Percentiles rank a stretch among this genome's conserved stretches.
Conservation (phyloP, 2,797 vertebrate species). For the Chelon auratus region DNA sequence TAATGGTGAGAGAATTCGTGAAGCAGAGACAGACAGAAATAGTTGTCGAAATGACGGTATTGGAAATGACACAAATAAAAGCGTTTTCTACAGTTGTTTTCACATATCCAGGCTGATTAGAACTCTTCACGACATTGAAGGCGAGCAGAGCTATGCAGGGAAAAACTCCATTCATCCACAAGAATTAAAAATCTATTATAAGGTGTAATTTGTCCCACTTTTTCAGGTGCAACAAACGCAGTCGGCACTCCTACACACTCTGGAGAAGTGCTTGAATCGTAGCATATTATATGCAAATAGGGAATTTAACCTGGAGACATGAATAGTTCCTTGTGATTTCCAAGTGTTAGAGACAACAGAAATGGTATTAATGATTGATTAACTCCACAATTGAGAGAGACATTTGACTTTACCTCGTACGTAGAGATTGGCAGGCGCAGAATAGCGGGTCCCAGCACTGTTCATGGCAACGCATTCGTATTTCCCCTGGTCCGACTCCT, state of each 20-base stretch:
- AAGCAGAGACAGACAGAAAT: constrained; percentile 17
- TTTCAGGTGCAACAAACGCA: constrained; percentile 12
- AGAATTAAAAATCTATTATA: constrained; percentile 19
- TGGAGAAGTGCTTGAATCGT: constrained; percentile 18
- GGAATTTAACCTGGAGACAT: background rate
- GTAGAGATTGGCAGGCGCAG: constrained; percentile 86
- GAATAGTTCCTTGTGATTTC: constrained; percentile 3
- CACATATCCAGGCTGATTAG: constrained; percentile 17
- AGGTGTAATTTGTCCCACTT: constrained; percentile 13
- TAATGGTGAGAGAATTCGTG: constrained; percentile 33
- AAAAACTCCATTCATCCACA: constrained; percentile 25
- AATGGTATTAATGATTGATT: constrained; percentile 28
- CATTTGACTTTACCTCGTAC: constrained; percentile 82
- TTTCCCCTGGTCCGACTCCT: constrained; percentile 87
- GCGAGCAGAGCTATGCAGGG: constrained; percentile 7
- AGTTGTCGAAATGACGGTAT: constrained; percentile 15
- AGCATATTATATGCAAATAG: background rate
- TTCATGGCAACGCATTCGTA: constrained; percentile 87
- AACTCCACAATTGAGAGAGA: constrained; percentile 13
- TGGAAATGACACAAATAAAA: constrained; percentile 36
- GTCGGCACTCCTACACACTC: constrained; percentile 12
- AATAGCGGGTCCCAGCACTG: constrained; percentile 86
- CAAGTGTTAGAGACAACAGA: constrained; percentile 18
- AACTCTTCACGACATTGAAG: constrained; percentile 17
- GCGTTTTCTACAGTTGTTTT: background rate